These are phyloP conservation scores for Erannis defoliaria DNA, from an alignment of 2,888 invertebrate species.

Conservation along the genomic window DNA sequence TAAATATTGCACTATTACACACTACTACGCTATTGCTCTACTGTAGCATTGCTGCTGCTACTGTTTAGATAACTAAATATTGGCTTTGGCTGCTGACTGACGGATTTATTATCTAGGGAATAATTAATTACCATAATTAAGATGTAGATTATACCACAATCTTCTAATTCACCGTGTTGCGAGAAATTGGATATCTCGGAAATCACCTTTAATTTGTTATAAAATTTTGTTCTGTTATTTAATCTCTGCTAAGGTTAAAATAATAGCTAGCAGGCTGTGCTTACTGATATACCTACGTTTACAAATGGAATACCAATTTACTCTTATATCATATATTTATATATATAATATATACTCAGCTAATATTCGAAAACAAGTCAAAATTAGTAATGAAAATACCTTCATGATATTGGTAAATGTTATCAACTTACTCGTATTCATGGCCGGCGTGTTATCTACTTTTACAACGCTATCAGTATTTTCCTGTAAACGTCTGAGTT, in stretches of 20 bases:
- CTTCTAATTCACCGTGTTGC: neutral
- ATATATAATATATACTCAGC: neutral
- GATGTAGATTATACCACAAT: neutral
- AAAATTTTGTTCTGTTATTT: too few relatives aligned
- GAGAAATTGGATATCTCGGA: neutral
- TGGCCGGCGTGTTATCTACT: conserved; percentile 18
- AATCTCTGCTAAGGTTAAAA: neutral
- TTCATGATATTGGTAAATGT: neutral
- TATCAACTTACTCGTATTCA: conserved; percentile 29
- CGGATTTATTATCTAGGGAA: too few relatives aligned
- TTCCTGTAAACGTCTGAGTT: conserved; percentile 24
- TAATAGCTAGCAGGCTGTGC: neutral
- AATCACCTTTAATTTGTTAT: neutral
- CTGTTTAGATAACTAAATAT: too few relatives aligned
- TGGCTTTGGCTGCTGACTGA: too few relatives aligned
- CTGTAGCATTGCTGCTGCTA: too few relatives aligned
- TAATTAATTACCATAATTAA: too few relatives aligned
- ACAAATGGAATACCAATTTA: too few relatives aligned
- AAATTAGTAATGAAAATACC: conserved; percentile 7
- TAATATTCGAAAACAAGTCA: neutral
- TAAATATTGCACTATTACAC: too few relatives aligned
- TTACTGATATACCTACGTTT: too few relatives aligned
- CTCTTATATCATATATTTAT: neutral
- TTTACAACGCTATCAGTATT: conserved; percentile 32
- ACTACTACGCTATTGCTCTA: too few relatives aligned